phyloP scores from a whole-genome alignment of 2,797 vertebrate species.

The Chromis chromis region DNA sequence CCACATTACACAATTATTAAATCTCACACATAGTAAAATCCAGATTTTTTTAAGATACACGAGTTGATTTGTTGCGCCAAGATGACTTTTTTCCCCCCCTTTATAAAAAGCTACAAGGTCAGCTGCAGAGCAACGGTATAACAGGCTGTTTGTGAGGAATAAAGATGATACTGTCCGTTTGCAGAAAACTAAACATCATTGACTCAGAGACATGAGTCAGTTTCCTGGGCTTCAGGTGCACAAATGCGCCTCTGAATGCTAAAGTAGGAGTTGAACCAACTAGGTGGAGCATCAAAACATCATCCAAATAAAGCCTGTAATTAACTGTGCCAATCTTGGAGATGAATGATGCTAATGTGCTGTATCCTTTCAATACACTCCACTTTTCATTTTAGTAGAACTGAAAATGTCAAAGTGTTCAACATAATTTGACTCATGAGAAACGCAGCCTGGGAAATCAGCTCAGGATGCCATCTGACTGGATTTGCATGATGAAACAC shows the following conservation, averaged over 20 bases:
- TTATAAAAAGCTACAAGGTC: neutral
- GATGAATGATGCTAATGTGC: neutral
- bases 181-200: conserved; percentile 59
- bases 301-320: neutral
- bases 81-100: neutral
- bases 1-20: neutral
- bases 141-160: conserved; percentile 66
- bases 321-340: neutral
- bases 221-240: conserved; percentile 64
- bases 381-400: no score
- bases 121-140: conserved; percentile 38
- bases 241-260: conserved; percentile 20
- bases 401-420: neutral
- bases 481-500: neutral
- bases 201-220: conserved; percentile 76
- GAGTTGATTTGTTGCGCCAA: neutral
- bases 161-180: conserved; percentile 65
- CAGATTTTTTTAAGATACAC: neutral
- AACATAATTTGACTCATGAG: neutral
- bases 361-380: neutral
- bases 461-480: neutral
- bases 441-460: neutral
- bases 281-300: conserved; percentile 17
- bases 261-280: neutral
- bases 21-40: neutral